Evolutionary conservation across 2,797 vertebrate species (phyloP).

Genomic region (Brachyrhaphis roseni): DNA sequence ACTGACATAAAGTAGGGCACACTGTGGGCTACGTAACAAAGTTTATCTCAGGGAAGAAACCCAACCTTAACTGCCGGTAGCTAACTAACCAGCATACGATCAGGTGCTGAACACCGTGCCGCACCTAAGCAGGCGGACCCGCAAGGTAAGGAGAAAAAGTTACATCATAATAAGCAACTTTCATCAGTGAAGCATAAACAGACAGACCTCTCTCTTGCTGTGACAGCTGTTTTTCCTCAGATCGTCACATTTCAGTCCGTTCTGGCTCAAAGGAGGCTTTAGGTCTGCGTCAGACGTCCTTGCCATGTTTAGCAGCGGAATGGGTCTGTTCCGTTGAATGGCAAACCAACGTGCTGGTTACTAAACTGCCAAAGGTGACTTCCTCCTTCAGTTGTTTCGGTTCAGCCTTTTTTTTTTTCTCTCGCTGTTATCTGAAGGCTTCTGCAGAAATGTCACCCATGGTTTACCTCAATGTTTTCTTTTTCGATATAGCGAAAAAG

Average conservation of each 20-base stretch:
- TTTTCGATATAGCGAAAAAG: neutral
- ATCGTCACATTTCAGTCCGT: conserved; percentile 41
- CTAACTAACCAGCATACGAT: neutral
- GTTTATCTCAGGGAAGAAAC: conserved; percentile 16
- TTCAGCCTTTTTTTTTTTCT: conserved; percentile 25
- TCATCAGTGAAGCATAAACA: neutral
- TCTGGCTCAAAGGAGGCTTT: conserved; percentile 35
- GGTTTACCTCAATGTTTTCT: neutral
- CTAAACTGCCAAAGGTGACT: conserved; percentile 62
- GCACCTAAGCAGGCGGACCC: neutral
- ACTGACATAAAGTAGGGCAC: neutral
- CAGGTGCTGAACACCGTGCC: neutral
- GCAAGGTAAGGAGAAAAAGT: neutral
- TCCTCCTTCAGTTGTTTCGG: conserved; percentile 60
- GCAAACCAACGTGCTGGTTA: conserved; percentile 35
- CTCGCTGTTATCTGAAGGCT: neutral
- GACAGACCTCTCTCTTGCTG: conserved; percentile 60
- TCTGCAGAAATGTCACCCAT: neutral
- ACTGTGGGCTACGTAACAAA: conserved; percentile 9
- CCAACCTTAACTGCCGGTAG: neutral
- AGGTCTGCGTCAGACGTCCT: conserved; percentile 47
- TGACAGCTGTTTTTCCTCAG: conserved; percentile 49
- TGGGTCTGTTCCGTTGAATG: conserved; percentile 10
- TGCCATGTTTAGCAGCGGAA: conserved; percentile 60
- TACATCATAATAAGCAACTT: neutral